A percentile compares a stretch with the other conserved stretches of the same genome.
Conservation (phyloP, 2,113 vertebrate species). For the Dendrocopos noguchii region DNA sequence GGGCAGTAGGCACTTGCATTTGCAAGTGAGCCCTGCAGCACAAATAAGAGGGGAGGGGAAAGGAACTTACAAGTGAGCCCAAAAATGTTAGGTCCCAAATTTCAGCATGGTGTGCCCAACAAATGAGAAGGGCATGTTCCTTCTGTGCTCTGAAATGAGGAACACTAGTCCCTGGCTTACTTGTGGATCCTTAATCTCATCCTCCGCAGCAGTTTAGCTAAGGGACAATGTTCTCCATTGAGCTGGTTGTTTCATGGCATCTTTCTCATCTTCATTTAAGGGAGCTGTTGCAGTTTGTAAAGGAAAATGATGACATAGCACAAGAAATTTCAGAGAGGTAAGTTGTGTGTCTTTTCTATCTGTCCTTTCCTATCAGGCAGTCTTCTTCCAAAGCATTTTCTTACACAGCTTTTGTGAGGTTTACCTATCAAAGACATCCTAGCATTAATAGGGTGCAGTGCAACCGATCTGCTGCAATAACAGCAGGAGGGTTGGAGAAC, state of each 20-base stretch:
- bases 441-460: not conserved
- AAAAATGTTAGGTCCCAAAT: not conserved
- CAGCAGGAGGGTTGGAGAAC: not conserved
- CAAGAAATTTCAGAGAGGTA: slow-evolving; percentile 90
- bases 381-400: not conserved
- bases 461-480: not conserved
- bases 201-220: not conserved
- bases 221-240: not conserved
- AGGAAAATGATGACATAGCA: slow-evolving; percentile 90
- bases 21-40: not conserved
- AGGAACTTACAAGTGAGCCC: not conserved
- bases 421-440: not conserved
- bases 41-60: not conserved
- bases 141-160: not conserved
- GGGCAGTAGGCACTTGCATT: not conserved
- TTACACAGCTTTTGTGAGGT: not conserved
- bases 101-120: not conserved
- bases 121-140: not conserved
- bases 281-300: slow-evolving; percentile 90
- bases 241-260: not conserved
- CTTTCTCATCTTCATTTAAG: slow-evolving; percentile 71
- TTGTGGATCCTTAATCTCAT: not conserved
- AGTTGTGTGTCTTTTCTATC: slow-evolving; percentile 22
- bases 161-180: not conserved
- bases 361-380: not conserved